Evolutionary conservation across 2,113 vertebrate species (phyloP).

Genomic region (Atherinomorus stipes): DNA sequence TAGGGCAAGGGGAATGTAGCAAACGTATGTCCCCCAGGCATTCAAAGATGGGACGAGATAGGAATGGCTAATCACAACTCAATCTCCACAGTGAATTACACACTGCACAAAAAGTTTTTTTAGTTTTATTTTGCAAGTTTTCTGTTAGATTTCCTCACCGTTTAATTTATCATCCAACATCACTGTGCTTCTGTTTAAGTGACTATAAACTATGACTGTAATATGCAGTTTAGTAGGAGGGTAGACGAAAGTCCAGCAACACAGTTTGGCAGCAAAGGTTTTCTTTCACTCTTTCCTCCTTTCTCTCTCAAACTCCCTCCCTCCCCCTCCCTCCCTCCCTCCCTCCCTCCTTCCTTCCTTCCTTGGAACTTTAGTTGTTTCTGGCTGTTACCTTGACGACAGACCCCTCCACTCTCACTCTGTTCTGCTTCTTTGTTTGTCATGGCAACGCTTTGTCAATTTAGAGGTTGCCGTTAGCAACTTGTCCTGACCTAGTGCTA

Average conservation of each 20-base stretch:
- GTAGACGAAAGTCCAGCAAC: conserved; percentile 6
- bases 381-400: conserved; percentile 69
- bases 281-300: background rate
- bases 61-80: conserved; percentile 21
- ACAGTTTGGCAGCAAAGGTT: conserved; percentile 32
- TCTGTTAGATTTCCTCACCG: background rate
- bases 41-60: conserved; percentile 23
- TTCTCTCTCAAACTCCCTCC: conserved; percentile 1
- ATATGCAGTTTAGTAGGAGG: background rate
- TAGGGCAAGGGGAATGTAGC: conserved; percentile 14
- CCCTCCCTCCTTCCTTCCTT: conserved; percentile 26
- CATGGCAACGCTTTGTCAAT: conserved; percentile 74
- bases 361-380: conserved; percentile 60
- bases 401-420: conserved; percentile 47
- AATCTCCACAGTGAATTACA: conserved; percentile 23
- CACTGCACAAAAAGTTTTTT: background rate
- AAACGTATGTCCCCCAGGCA: conserved; percentile 14
- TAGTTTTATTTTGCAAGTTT: background rate
- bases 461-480: conserved; percentile 75
- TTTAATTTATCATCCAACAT: background rate
- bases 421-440: conserved; percentile 77
- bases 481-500: conserved; percentile 69
- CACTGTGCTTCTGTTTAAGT: background rate
- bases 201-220: background rate
- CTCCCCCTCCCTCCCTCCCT: conserved; percentile 10